These are phyloP conservation scores for Syngnathus acus DNA, from an alignment of 2,797 vertebrate genomes.

Conservation along the genomic window DNA sequence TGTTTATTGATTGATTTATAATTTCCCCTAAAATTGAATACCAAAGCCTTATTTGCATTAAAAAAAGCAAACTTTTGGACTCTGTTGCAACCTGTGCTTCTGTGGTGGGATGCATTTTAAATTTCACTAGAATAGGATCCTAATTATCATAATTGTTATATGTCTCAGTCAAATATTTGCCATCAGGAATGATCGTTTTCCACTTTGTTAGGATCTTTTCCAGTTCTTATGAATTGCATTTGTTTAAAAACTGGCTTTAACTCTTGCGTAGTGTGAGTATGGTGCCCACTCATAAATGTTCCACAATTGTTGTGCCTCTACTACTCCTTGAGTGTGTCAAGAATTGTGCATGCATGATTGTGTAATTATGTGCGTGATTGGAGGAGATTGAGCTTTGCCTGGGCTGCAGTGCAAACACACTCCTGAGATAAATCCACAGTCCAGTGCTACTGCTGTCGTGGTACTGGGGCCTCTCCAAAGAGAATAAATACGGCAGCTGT, in stretches of 20 bases:
- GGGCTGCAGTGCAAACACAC: conserved; percentile 34
- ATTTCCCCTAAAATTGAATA: no score
- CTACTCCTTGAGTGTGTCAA: conserved; percentile 11
- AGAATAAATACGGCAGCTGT: conserved; percentile 44
- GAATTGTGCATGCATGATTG: conserved; percentile 18
- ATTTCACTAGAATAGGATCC: not conserved
- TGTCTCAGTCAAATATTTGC: no score
- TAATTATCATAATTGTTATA: not conserved
- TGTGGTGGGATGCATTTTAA: not conserved
- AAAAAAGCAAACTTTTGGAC: not conserved
- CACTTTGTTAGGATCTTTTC: not conserved
- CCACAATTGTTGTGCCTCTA: not conserved
- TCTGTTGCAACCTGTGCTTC: not conserved
- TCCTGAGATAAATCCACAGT: conserved; percentile 38
- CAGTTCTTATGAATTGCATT: not conserved
- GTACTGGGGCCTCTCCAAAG: conserved; percentile 34
- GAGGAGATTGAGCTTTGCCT: conserved; percentile 29
- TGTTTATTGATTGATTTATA: no score
- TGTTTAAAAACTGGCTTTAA: not conserved
- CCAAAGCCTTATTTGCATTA: no score
- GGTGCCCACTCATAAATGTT: not conserved
- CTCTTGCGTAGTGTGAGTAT: not conserved
- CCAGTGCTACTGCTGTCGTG: conserved; percentile 45
- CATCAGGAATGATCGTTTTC: not conserved
- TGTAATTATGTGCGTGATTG: conserved; percentile 25